Evolutionary conservation across 2,113 vertebrate species (phyloP).

Genomic region (Pipa parva): DNA sequence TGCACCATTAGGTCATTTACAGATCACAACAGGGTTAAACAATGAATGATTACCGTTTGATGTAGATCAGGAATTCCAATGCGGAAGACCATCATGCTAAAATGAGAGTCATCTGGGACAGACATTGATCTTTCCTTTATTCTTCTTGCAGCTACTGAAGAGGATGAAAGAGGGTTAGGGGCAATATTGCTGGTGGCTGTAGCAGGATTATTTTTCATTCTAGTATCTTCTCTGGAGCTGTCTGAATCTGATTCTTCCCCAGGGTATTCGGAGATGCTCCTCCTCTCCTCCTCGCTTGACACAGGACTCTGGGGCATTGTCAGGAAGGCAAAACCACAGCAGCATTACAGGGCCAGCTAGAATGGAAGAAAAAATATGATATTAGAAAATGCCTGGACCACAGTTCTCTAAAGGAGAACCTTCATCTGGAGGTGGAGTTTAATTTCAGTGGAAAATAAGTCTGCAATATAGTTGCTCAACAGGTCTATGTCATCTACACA

Average conservation of each 20-base stretch:
- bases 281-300: slow-evolving; percentile 86
- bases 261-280: slow-evolving; percentile 81
- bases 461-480: no score
- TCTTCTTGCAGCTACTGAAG: slow-evolving; percentile 63
- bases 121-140: slow-evolving; percentile 70
- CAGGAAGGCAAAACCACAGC: slow-evolving; percentile 72
- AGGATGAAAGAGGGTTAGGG: slow-evolving; percentile 44
- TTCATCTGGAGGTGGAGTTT: no score
- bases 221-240: slow-evolving; percentile 70
- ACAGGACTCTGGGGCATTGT: slow-evolving; percentile 88
- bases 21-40: no score
- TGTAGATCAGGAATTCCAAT: slow-evolving; percentile 91
- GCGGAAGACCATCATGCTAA: slow-evolving; percentile 90
- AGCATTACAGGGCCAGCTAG: slow-evolving; percentile 61
- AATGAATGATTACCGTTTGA: slow-evolving; percentile 79
- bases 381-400: background rate
- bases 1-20: no score
- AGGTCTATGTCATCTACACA: no score
- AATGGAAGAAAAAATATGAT: slow-evolving; percentile 42
- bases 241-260: slow-evolving; percentile 82
- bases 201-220: slow-evolving; percentile 46
- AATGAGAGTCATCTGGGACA: slow-evolving; percentile 73
- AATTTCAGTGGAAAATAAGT: no score
- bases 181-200: slow-evolving; percentile 61
- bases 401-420: no score